Evolutionary conservation across 2,113 vertebrate genomes (phyloP).

Genomic region (Charina bottae): DNA sequence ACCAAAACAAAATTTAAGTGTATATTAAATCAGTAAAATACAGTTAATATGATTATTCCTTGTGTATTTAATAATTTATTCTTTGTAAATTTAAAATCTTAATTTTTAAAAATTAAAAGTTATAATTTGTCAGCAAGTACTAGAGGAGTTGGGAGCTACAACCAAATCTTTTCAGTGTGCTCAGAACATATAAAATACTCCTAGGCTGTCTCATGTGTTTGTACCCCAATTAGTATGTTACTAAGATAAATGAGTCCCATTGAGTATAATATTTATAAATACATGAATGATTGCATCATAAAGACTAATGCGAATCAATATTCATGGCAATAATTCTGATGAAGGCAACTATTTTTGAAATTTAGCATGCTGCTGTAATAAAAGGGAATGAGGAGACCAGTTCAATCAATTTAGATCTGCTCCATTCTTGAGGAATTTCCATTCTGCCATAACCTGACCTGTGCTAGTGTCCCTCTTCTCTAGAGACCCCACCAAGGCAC

Average conservation of each 20-base stretch:
- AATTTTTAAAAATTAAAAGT: neutral
- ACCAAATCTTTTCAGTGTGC: neutral
- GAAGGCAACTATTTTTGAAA: neutral
- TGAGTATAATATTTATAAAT: neutral
- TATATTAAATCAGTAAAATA: neutral
- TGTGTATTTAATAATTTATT: neutral
- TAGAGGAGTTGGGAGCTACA: neutral
- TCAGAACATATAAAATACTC: neutral
- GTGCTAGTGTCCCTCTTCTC: conserved; percentile 33
- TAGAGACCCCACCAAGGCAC: conserved; percentile 59
- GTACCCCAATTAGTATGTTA: neutral
- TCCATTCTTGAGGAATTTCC: conserved; percentile 21
- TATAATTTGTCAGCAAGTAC: neutral
- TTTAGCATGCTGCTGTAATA: conserved; percentile 22
- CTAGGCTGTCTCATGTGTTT: neutral
- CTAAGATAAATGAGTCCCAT: neutral
- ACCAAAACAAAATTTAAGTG: neutral
- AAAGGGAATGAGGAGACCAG: conserved; percentile 28
- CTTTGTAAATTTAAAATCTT: neutral
- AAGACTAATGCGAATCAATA: neutral
- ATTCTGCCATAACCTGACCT: conserved; percentile 28
- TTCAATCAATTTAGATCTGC: conserved; percentile 12
- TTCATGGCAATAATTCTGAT: neutral
- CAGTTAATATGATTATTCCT: neutral
- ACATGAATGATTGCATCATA: neutral